phyloP scores from a whole-genome alignment of 2,797 vertebrate species.

The Oophaga sylvatica region DNA sequence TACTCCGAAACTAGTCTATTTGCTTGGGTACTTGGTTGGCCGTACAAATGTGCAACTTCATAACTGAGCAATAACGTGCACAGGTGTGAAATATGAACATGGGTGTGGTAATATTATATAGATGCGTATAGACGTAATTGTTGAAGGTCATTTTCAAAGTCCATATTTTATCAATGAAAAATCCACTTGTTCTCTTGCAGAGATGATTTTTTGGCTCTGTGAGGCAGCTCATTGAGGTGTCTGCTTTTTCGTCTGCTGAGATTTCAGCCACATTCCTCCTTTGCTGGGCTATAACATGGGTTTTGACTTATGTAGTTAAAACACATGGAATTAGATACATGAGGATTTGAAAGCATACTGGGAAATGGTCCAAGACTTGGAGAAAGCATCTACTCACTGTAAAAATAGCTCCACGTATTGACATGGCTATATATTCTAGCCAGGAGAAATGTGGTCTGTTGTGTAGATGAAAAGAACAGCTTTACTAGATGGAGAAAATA shows the following conservation, averaged over 20 bases:
- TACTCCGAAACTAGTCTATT: neutral
- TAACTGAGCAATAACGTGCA: neutral
- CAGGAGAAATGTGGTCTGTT: slow-evolving; percentile 6
- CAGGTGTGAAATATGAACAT: neutral
- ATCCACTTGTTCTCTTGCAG: slow-evolving; percentile 2
- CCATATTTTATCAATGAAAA: slow-evolving; percentile 11
- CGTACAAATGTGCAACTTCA: neutral
- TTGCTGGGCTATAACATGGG: neutral
- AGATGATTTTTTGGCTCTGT: slow-evolving; percentile 2
- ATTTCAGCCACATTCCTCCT: slow-evolving; percentile 4
- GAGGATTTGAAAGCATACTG: slow-evolving; percentile 40
- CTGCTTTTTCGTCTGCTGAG: slow-evolving; percentile 33
- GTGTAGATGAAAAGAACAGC: slow-evolving; percentile 5
- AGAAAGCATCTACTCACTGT: slow-evolving; percentile 21
- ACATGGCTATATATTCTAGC: slow-evolving; percentile 10
- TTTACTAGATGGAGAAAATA: slow-evolving; percentile 11
- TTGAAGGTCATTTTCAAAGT: neutral
- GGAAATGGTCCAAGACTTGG: slow-evolving; percentile 44
- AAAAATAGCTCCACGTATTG: slow-evolving; percentile 42
- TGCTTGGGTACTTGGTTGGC: neutral
- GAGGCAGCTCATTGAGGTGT: neutral
- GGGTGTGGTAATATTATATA: neutral
- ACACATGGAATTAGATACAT: slow-evolving; percentile 17
- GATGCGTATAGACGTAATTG: neutral
- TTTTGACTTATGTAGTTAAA: slow-evolving; percentile 38